Evolutionary conservation across 2,113 vertebrate species (phyloP), one percentile per base, ranked within the genome.

Genomic region (Eptesicus fuscus): DNA sequence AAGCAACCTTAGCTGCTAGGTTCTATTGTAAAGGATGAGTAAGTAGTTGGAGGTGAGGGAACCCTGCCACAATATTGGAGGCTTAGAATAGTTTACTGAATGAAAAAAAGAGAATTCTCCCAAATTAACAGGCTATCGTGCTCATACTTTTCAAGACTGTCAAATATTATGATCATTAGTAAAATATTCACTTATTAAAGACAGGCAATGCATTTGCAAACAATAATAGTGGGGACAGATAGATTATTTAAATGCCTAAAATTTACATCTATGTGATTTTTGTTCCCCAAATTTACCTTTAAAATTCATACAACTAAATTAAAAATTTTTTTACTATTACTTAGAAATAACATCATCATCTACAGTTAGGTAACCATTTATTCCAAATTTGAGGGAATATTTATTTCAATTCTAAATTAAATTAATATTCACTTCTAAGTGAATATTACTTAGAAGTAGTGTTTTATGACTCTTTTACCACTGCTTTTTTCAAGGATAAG

Each of bases 341-440:
- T 69, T 73, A 83, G 4, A 90, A 61, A 87, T 4, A 90, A 51
- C 7, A 91, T n/a, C 9, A 1, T 40, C 79, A 28, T 37, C 25
- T 76, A 20, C 22, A 69, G 20, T 35, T 79, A 79, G 79, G 7
- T 30, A 91, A 78, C 20, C 9, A 61, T 63, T 67, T 85, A 63
- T 83, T 74, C 17, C 2, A 94, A 56, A 87, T 80, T 87, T 32
- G 12, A 10, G 9, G 4, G 5, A 2, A 53, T 59, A 79, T 20
- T 95, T 51, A 74, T 85, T 94, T 94, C 89, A 92, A 79, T 91
- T 79, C 35, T 91, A 47, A 83, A 16, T 16, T 49, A 49, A 49
- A 49, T 49, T 49, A 49, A 16, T 49, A 49, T 49, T 49, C 49
- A 49, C 13, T 49, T 16, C 13, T 49, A 49, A 16, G 49, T 49